Conservation (phyloP, 2,113 vertebrate species). For the Ammodytes marinus region DNA sequence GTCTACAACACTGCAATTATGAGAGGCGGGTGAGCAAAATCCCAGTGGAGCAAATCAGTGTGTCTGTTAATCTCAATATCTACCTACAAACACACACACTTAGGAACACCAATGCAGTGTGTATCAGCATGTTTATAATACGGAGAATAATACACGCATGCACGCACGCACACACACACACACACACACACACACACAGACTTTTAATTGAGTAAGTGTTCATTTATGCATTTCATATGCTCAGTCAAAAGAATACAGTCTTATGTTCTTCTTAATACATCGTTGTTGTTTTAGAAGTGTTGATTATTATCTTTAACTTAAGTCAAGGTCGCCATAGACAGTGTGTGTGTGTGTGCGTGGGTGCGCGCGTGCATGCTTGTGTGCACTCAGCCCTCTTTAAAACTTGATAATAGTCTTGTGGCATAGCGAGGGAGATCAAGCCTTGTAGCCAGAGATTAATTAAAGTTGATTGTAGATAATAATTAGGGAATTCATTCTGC, state of each 20-base stretch:
- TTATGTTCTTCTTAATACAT: conserved; percentile 8
- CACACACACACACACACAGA: not conserved
- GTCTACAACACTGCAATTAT: conserved; percentile 55
- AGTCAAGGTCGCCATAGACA: conserved; percentile 42
- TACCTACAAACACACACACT: conserved; percentile 28
- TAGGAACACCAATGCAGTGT: not conserved
- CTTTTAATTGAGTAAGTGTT: not conserved
- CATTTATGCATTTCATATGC: not conserved
- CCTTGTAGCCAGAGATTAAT: conserved; percentile 63
- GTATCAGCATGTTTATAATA: no score
- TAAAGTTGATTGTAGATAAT: conserved; percentile 71
- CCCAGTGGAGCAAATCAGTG: conserved; percentile 57
- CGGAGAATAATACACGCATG: no score
- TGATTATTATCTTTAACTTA: conserved; percentile 41
- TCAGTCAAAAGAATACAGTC: conserved; percentile 1
- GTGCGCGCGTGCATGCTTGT: no score
- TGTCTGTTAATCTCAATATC: conserved; percentile 55
- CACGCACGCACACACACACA: no score
- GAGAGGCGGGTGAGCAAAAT: conserved; percentile 38
- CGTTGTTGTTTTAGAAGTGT: conserved; percentile 15
- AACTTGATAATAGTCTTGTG: conserved; percentile 50
- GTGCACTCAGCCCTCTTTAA: not conserved
- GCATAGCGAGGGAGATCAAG: conserved; percentile 43
- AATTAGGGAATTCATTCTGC: conserved; percentile 60
- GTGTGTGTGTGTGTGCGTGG: not conserved